Conservation (phyloP, 2,797 vertebrate genomes). For the Aldrovandia affinis region DNA sequence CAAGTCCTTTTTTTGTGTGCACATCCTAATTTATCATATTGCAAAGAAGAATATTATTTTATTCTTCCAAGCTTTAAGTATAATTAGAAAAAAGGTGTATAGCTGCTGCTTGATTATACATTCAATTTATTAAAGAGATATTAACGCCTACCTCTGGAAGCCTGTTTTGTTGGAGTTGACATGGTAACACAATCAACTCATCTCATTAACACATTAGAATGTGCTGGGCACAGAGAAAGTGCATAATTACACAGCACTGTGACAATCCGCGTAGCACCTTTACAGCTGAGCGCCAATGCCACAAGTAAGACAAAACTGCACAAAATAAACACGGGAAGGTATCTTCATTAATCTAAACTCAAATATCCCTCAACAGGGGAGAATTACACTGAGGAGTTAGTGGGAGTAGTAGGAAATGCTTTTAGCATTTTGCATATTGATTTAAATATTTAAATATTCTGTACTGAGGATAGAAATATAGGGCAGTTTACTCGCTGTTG, state of each 20-base stretch:
- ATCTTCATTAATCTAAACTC: neutral
- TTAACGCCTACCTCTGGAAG: neutral
- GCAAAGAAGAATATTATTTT: neutral
- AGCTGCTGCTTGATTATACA: neutral
- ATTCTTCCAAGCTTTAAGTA: neutral
- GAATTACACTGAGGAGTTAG: neutral
- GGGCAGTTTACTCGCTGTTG: neutral
- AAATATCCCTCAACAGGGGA: neutral
- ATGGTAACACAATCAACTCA: constrained; percentile 29
- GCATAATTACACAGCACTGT: neutral
- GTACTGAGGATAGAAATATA: neutral
- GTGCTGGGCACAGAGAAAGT: neutral
- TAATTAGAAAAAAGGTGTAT: neutral
- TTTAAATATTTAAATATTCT: neutral
- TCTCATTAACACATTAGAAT: constrained; percentile 16
- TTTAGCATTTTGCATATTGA: neutral
- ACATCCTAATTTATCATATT: neutral
- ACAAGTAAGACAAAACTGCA: neutral
- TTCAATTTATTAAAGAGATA: constrained; percentile 1
- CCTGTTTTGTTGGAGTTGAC: constrained; percentile 20
- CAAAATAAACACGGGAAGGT: neutral
- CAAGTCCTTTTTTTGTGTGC: neutral
- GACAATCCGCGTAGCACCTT: neutral
- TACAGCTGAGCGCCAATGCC: neutral
- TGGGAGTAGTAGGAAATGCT: neutral